Evolutionary conservation across 2,113 vertebrate genomes (phyloP).

Genomic region (Psittacus erithacus): DNA sequence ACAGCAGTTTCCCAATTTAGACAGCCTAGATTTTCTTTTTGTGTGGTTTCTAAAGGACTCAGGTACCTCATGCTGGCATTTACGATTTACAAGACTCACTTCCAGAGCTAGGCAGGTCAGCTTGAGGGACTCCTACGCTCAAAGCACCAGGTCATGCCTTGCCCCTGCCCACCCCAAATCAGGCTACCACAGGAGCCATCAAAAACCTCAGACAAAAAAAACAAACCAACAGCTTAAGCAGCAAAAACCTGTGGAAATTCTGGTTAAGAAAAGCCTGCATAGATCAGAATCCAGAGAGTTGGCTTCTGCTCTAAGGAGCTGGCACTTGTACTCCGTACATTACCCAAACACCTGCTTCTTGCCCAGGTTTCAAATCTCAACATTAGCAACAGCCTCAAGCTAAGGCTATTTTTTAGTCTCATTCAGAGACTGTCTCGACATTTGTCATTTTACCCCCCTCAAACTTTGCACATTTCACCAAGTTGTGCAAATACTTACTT

Average conservation of each 20-base stretch:
- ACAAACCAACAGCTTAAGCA: not conserved
- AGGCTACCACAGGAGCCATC: not conserved
- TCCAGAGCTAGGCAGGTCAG: not conserved
- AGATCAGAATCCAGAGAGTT: not conserved
- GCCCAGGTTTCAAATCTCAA: not conserved
- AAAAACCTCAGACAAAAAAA: not conserved
- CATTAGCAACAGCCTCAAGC: not conserved
- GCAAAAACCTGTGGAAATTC: not conserved
- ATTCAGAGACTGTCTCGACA: fast-evolving
- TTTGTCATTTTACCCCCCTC: not conserved
- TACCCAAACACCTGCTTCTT: not conserved
- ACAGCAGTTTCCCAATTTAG: fast-evolving
- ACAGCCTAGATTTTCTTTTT: fast-evolving
- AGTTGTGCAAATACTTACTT: not conserved
- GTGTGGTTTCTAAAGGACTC: fast-evolving
- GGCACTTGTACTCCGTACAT: not conserved
- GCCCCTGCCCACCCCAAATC: too few species aligned
- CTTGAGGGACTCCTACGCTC: fast-evolving
- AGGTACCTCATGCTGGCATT: fast-evolving
- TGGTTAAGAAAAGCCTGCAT: not conserved
- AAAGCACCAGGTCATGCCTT: too few species aligned
- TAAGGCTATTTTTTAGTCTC: not conserved
- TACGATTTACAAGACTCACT: too few species aligned
- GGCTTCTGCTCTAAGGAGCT: not conserved
- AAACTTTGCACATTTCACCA: fast-evolving